phyloP scores from a whole-genome alignment of 2,113 vertebrate species.

The Henicopernis longicauda region DNA sequence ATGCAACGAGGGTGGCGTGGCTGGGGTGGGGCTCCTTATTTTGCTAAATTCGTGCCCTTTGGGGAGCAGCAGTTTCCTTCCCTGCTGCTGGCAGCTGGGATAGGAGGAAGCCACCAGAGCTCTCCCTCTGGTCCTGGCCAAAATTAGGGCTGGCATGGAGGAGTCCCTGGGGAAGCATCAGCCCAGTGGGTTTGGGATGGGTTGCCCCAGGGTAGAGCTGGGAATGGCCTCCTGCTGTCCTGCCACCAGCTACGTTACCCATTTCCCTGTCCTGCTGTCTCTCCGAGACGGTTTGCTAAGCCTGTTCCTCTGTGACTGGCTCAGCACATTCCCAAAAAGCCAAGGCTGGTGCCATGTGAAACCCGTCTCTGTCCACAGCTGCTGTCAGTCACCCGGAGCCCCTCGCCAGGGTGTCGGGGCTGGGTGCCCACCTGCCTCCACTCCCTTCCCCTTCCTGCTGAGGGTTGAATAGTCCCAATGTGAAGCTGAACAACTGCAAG shows the following conservation, averaged over 20 bases:
- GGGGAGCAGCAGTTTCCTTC: not conserved
- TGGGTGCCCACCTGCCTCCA: not conserved
- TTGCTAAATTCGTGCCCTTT: not conserved
- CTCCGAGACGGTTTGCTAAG: not conserved
- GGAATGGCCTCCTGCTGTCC: not conserved
- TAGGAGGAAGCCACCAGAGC: not conserved
- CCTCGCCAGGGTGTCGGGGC: not conserved
- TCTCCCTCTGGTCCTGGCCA: not conserved
- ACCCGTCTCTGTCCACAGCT: not conserved
- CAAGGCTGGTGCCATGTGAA: not conserved
- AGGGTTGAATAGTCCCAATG: not conserved
- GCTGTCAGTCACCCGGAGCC: not conserved
- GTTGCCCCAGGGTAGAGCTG: not conserved
- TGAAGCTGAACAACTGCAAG: slow-evolving; percentile 12
- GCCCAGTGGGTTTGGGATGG: not conserved
- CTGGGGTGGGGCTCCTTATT: not conserved
- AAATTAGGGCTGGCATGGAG: not conserved
- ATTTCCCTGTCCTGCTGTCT: fast-evolving
- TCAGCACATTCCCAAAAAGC: not conserved
- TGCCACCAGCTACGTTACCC: fast-evolving
- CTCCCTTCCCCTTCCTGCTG: not conserved
- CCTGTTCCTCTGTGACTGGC: not conserved
- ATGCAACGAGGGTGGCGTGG: not conserved
- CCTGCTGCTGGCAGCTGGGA: not conserved
- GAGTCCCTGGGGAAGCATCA: not conserved